Base-by-base conservation (phyloP, 2,888 invertebrate genomes). In the Drosophila affinis region DNA sequence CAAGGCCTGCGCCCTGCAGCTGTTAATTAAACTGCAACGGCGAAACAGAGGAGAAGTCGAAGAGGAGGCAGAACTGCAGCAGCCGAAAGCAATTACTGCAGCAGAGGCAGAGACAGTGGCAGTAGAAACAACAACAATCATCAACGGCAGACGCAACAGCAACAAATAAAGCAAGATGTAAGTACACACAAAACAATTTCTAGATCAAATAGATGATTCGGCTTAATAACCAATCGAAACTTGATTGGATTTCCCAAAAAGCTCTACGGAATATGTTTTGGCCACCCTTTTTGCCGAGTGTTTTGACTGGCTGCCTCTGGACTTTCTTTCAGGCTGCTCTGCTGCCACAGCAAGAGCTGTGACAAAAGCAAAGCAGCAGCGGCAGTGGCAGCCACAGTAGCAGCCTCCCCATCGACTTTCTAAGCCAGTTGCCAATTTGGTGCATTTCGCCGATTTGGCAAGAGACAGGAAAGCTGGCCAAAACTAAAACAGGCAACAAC, bases 341-440 rank as follows among this genome's bases (percentile, higher is more conserved):
- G 57, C 39, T 56, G 21, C 49, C 27, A 39, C 44, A 21, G 68
- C 55, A 39, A 14, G 14, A 39, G 39, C 39, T 39, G 46, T 29
- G 14, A 21, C 63, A 46, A 39, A 14, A 29, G 29, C 29, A 9
- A 18, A 29, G 29, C 29, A 12, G 21, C 61, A 53, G 58, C 49
- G 34, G 14, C 58, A 46, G 39, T 12, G 45, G 32, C 45, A 18
- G 29, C 58, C 53, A 48, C 59, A 53, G 52, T 32, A 71, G 73
- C 54, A 67, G 54, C 54, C 58, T 65, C 54, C 61, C 58, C 62
- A 58, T 58, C 78, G 86, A 85, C 83, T 83, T 83, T 83, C 83
- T 83, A 83, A 83, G 83, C 83, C 83, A 83, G 83, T 87, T 87
- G 88, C 88, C 88, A 87, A 87, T 87, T 83, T 83, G 76, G 83